Conservation (phyloP, 2,888 invertebrate genomes). For the Creontiades dilutus region DNA sequence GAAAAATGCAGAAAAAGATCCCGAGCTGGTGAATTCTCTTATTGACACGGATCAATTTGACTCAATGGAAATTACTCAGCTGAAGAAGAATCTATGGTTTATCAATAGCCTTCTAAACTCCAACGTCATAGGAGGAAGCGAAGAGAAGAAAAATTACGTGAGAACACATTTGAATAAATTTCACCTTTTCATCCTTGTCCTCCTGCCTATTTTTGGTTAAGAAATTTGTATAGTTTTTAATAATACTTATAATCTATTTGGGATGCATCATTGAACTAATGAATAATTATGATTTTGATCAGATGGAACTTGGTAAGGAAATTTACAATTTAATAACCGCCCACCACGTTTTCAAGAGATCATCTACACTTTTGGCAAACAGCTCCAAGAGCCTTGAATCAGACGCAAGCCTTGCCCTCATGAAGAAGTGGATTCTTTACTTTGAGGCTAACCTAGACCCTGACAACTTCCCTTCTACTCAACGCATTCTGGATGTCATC, state of each 20-base stretch:
- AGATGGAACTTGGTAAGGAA: conserved; percentile 71
- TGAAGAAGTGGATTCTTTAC: conserved; percentile 73
- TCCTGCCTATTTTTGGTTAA: no score
- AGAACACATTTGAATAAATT: background rate
- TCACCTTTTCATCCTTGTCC: no score
- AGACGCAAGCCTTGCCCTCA: conserved; percentile 61
- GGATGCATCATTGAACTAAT: no score
- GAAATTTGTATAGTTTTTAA: no score
- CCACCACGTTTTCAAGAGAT: conserved; percentile 73
- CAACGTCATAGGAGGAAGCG: background rate
- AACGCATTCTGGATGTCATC: conserved; percentile 64
- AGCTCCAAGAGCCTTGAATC: conserved; percentile 43
- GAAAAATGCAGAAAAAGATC: conserved; percentile 50
- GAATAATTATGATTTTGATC: background rate
- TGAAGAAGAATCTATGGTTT: conserved; percentile 71
- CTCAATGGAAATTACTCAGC: conserved; percentile 63
- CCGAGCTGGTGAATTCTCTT: background rate
- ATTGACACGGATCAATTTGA: conserved; percentile 68
- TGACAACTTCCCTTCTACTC: conserved; percentile 69
- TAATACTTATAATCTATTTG: no score
- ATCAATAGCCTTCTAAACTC: conserved; percentile 39
- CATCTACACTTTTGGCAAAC: conserved; percentile 62
- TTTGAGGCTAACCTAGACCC: conserved; percentile 64
- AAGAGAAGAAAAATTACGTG: conserved; percentile 46
- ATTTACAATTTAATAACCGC: conserved; percentile 73